phyloP scores from a whole-genome alignment of 2,888 invertebrate species.

The Amorpha juglandis region DNA sequence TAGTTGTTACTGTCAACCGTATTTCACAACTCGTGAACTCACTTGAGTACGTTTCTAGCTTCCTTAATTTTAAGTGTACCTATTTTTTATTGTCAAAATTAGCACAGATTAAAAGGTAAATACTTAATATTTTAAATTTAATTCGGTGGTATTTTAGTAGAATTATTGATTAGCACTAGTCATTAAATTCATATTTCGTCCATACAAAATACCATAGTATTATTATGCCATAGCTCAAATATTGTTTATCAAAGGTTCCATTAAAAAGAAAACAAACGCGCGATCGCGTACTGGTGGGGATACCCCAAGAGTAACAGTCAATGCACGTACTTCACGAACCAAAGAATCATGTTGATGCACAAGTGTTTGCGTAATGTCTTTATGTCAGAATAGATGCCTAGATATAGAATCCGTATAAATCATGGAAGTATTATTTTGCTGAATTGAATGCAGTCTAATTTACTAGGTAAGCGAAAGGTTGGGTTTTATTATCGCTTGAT shows the following conservation, averaged over 20 bases:
- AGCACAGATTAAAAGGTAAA: no score
- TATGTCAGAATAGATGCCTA: neutral
- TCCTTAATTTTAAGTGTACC: no score
- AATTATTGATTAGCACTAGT: no score
- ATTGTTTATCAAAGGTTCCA: neutral
- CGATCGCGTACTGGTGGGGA: neutral
- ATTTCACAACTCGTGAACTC: neutral
- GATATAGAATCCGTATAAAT: neutral
- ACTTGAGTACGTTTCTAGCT: neutral
- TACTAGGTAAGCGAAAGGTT: no score
- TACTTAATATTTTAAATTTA: no score
- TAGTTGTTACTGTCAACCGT: neutral
- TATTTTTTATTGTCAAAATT: no score
- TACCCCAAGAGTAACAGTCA: neutral
- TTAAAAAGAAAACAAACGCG: neutral
- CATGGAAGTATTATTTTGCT: neutral
- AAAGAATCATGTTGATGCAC: neutral
- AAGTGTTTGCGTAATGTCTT: neutral
- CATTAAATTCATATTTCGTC: no score
- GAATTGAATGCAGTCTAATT: neutral
- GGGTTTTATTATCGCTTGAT: no score
- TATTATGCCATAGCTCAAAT: no score
- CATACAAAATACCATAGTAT: no score
- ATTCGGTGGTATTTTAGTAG: no score
- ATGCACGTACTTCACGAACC: neutral